These are phyloP conservation scores for Lasioglossum zephyrum DNA, from an alignment of 2,888 invertebrate genomes.

Conservation along the genomic window DNA sequence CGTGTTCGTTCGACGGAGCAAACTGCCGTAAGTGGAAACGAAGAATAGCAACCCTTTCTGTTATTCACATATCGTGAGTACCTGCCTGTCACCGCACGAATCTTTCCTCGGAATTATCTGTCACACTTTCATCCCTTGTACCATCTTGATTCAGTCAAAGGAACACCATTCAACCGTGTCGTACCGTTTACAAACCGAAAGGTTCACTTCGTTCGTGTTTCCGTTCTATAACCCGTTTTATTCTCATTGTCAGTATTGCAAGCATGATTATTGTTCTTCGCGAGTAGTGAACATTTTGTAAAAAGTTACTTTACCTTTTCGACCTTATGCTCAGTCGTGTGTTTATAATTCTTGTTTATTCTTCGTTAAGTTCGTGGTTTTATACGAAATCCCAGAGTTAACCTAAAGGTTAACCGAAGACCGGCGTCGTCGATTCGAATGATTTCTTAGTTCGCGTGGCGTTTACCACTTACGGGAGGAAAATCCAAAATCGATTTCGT, in stretches of 20 bases:
- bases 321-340: neutral
- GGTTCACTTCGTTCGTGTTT: neutral
- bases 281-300: neutral
- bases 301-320: neutral
- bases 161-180: neutral
- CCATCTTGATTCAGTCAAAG: too few relatives aligned
- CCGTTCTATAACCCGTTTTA: conserved; percentile 21
- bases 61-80: conserved; percentile 74
- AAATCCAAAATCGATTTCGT: conserved; percentile 45
- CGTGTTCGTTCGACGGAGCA: conserved; percentile 66
- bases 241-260: neutral
- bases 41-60: conserved; percentile 49
- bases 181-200: conserved; percentile 4
- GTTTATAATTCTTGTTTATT: neutral
- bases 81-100: neutral
- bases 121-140: too few relatives aligned
- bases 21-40: conserved; percentile 64
- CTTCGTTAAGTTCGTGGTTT: neutral
- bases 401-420: neutral
- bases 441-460: neutral
- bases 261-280: too few relatives aligned
- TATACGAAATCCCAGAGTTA: neutral
- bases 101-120: neutral
- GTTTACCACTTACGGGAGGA: conserved; percentile 27
- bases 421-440: conserved; percentile 13